Evolutionary conservation across 2,888 invertebrate species (phyloP).

Genomic region (Pocota personata): DNA sequence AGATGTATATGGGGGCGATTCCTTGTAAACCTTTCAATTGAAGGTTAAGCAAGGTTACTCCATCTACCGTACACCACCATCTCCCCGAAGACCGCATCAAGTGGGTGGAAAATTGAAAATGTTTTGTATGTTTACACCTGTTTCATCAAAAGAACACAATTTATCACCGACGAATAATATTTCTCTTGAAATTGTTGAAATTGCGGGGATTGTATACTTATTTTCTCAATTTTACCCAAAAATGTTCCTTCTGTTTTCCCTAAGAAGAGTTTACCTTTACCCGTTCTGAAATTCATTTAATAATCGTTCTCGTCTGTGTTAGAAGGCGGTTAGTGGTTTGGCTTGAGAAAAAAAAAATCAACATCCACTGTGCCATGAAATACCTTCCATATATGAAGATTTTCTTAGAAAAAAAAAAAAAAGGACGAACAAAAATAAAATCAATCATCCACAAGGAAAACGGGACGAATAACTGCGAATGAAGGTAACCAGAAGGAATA

Average conservation of each 20-base stretch:
- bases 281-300: conserved; percentile 24
- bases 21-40: not conserved
- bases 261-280: not conserved
- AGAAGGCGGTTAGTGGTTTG: conserved; percentile 5
- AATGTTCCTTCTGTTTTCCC: not conserved
- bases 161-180: not conserved
- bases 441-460: conserved; percentile 56
- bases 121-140: conserved; percentile 21
- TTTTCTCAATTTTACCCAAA: not conserved
- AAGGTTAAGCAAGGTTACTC: conserved; percentile 4
- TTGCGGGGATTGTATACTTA: not conserved
- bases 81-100: not conserved
- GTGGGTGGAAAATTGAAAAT: conserved; percentile 24
- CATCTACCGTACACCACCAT: not conserved
- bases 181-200: conserved; percentile 6
- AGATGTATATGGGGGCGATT: not conserved
- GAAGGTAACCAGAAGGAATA: conserved; percentile 17
- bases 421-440: conserved; percentile 40
- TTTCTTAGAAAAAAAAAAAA: not conserved
- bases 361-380: not conserved
- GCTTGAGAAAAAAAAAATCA: not conserved
- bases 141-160: conserved; percentile 14
- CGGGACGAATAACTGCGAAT: conserved; percentile 26
- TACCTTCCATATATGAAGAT: not conserved
- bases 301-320: conserved; percentile 2